These are phyloP conservation scores for Trachymyrmex cornetzi DNA, from an alignment of 1,140 invertebrate species.

Conservation along the genomic window DNA sequence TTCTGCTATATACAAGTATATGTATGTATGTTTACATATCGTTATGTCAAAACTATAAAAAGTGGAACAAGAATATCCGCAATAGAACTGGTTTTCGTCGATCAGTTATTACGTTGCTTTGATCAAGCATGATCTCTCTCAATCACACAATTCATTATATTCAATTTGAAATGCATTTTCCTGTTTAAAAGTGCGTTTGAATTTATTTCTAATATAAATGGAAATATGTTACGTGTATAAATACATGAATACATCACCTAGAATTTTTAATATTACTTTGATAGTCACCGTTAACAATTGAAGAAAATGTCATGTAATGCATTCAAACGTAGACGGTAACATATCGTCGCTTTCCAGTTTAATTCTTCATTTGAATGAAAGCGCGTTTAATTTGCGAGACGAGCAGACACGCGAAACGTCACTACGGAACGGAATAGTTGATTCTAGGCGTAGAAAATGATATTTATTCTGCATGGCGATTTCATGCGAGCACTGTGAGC, in stretches of 20 bases:
- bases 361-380: slow-evolving; percentile 27
- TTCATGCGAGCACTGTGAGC: neutral
- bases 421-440: neutral
- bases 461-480: slow-evolving; percentile 18
- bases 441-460: slow-evolving; percentile 30
- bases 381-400: slow-evolving; percentile 36
- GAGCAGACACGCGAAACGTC: neutral
- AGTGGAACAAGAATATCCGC: slow-evolving; percentile 14
- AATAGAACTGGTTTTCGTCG: slow-evolving; percentile 25
- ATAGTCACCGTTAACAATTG: neutral
- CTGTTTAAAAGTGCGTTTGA: neutral
- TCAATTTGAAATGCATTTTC: neutral
- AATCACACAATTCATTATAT: neutral
- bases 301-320: neutral
- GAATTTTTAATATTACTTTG: neutral
- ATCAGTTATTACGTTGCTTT: slow-evolving; percentile 29
- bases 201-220: neutral
- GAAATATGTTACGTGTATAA: neutral
- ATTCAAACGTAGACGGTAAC: neutral
- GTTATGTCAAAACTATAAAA: slow-evolving; percentile 17
- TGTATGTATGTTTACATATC: neutral
- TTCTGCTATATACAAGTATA: neutral
- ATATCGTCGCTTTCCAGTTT: slow-evolving; percentile 13
- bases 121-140: slow-evolving; percentile 5
- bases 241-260: neutral